A percentile compares a stretch with the other conserved stretches of the same genome.
Evolutionary conservation across 1,140 invertebrate species (phyloP).

Genomic region (Pentalonia nigronervosa): DNA sequence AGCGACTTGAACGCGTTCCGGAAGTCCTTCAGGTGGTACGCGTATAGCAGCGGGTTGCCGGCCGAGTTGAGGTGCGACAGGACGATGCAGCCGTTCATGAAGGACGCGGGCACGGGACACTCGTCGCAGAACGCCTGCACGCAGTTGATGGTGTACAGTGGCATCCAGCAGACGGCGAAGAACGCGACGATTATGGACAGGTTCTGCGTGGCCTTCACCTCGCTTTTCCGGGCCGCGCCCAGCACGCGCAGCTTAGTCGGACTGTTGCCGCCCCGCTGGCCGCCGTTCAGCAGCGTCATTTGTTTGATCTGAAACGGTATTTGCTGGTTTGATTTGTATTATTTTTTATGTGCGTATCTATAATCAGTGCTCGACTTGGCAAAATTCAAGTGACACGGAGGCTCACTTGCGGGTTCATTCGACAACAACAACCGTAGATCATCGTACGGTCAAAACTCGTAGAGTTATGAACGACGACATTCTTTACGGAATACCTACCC

Average conservation of each 20-base stretch:
- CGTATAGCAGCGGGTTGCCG: constrained; percentile 86
- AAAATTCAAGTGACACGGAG: too few species aligned
- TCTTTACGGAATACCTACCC: background rate
- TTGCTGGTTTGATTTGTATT: background rate
- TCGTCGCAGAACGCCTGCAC: constrained; percentile 79
- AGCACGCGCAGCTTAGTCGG: constrained; percentile 77
- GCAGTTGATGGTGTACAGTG: constrained; percentile 89
- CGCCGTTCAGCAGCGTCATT: constrained; percentile 70
- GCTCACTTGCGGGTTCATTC: too few species aligned
- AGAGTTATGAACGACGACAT: background rate
- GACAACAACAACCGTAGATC: too few species aligned
- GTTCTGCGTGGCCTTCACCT: constrained; percentile 90
- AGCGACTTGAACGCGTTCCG: constrained; percentile 70
- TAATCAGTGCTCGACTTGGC: too few species aligned
- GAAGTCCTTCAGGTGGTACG: constrained; percentile 88
- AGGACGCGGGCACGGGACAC: constrained; percentile 71
- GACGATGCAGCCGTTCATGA: constrained; percentile 85
- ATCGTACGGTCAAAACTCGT: too few species aligned
- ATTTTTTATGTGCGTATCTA: too few species aligned
- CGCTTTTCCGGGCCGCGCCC: constrained; percentile 81
- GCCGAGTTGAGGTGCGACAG: constrained; percentile 89
- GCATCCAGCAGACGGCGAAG: constrained; percentile 93
- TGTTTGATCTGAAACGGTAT: constrained; percentile 65
- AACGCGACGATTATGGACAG: constrained; percentile 88
- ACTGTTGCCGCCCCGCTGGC: constrained; percentile 60